Conservation (phyloP, 1,140 invertebrate genomes). For the Calephelis nemesis region DNA sequence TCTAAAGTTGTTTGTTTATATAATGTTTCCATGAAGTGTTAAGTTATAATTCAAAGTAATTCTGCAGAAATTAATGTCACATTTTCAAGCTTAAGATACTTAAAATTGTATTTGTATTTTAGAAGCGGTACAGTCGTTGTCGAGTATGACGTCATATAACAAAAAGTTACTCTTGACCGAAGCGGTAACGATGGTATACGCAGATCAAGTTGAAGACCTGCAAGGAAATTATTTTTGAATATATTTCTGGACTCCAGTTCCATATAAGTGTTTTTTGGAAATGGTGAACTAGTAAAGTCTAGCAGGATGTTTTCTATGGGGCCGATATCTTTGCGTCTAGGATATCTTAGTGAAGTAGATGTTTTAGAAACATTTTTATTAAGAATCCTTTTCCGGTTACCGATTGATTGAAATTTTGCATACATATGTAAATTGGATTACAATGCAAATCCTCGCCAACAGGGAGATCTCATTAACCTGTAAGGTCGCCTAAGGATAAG, state of each 20-base stretch:
- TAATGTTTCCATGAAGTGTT: not conserved
- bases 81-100: not conserved
- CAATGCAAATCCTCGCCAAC: no score
- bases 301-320: slow-evolving; percentile 8
- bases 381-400: no score
- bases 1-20: not conserved
- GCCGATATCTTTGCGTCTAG: not conserved
- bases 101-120: not conserved
- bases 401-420: no score
- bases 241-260: slow-evolving; percentile 9
- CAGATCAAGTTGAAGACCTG: slow-evolving; percentile 1
- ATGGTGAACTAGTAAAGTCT: not conserved
- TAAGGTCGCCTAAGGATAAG: no score
- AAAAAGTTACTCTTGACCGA: not conserved
- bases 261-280: slow-evolving; percentile 7
- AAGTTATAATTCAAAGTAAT: not conserved
- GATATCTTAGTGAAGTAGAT: no score
- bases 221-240: not conserved
- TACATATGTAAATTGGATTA: no score
- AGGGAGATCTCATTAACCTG: no score
- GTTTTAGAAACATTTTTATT: no score
- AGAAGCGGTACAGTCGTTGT: not conserved
- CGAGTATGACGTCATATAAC: not conserved
- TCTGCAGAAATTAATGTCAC: not conserved
- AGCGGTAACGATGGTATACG: slow-evolving; percentile 4